Base-by-base conservation (phyloP, 2,888 invertebrate species). In the Xylophagus ater region DNA sequence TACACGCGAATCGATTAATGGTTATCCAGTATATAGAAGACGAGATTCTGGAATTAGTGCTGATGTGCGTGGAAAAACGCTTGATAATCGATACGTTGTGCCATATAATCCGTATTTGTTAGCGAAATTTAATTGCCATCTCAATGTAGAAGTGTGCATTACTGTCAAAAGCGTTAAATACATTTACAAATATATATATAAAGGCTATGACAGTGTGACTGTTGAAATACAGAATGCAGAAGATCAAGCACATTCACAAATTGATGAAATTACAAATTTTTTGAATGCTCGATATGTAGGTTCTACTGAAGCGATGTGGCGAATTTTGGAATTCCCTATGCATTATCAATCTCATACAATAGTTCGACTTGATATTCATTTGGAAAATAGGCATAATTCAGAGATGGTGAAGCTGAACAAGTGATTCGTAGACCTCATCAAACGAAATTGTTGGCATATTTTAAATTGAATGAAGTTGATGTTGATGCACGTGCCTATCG, bases 301-400 rank as follows among this genome's bases (percentile, higher is more conserved):
- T 34, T 48, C 51, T n/a, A 53, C 49, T 37, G 59, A 63, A 48
- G 59, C 57, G 4, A 43, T 47, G 10, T 63, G 59, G 58, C 37
- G 56, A 21, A 47, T 59, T 15, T 51, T 54, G 34, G 47, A 49
- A 47, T 57, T 41, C 18, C 17, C 32, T 12, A 40, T 47, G 50
- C 47, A 45, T 34, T 47, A 43, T 26, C 44, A 52, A 20, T 53
- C 53, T 2, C 60, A 63, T 47, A 29, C 52, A 1, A 47, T 62
- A 7, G 40, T 45, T 7, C 31, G 53, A 21, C 41, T 63, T n/a
- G 50, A 55, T 8, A 52, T 63, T n/a, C 58, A 64, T 49, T 45
- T 61, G 14, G 56, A 55, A 4, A 38, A 47, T 25, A 34, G 46
- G 23, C 49, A 49, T 26, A 39, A 9, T 45, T 47, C 17, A 42